Percentiles rank a stretch among this genome's conserved stretches.
Evolutionary conservation across 1,140 invertebrate species (phyloP).

Genomic region (Patella vulgata): DNA sequence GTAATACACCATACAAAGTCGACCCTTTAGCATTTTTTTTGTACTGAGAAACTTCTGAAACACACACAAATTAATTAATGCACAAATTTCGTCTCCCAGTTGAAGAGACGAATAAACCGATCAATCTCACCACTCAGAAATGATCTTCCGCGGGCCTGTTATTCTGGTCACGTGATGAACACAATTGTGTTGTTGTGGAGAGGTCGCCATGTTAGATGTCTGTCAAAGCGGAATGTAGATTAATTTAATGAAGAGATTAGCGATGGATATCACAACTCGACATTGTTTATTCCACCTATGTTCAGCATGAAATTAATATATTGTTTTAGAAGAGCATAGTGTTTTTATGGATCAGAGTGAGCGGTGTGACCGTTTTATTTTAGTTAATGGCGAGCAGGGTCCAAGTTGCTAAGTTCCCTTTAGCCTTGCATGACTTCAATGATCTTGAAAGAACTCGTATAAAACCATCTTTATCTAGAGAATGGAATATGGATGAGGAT

Average conservation of each 20-base stretch:
- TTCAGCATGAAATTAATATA: slow-evolving; percentile 2
- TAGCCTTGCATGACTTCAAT: slow-evolving; percentile 50
- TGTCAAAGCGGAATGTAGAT: background rate
- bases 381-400: slow-evolving; percentile 50
- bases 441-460: slow-evolving; percentile 42
- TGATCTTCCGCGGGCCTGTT: slow-evolving; percentile 26
- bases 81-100: too few relatives aligned
- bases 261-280: background rate
- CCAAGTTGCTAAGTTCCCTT: slow-evolving; percentile 57
- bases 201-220: slow-evolving; percentile 53
- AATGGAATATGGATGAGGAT: slow-evolving; percentile 64
- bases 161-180: slow-evolving; percentile 59
- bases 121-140: too few relatives aligned
- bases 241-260: background rate
- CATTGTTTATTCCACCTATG: too few relatives aligned
- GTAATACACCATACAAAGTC: too few relatives aligned
- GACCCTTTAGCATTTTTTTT: too few relatives aligned
- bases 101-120: too few relatives aligned
- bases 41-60: too few relatives aligned
- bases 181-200: slow-evolving; percentile 65
- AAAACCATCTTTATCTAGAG: slow-evolving; percentile 50
- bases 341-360: slow-evolving; percentile 1
- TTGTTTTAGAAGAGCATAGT: slow-evolving; percentile 7
- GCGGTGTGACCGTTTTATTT: slow-evolving; percentile 14
- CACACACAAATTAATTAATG: too few relatives aligned